Percentiles rank a stretch among this genome's conserved stretches.
These are phyloP conservation scores for Gopherus flavomarginatus DNA, from an alignment of 2,113 vertebrate genomes.

Conservation along the genomic window DNA sequence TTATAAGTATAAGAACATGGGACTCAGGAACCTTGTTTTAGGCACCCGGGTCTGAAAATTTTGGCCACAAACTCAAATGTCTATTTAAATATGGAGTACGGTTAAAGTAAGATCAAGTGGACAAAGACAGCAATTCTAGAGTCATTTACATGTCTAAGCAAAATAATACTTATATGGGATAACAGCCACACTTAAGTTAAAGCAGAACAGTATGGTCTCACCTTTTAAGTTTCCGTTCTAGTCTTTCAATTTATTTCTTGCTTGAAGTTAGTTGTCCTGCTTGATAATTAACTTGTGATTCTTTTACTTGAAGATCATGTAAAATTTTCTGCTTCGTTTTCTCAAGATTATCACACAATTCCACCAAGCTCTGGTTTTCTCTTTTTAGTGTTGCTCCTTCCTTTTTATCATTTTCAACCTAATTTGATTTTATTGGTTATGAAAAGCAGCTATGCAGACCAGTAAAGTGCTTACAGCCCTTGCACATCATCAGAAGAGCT, in stretches of 20 bases:
- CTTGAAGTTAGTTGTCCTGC: conserved; percentile 89
- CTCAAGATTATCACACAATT: conserved; percentile 90
- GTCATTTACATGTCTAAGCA: background rate
- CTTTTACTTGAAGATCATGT: conserved; percentile 91
- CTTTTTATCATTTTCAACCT: conserved; percentile 79
- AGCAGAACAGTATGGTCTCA: conserved; percentile 49
- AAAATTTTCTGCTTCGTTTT: conserved; percentile 87
- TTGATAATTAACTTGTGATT: conserved; percentile 90
- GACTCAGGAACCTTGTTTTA: background rate
- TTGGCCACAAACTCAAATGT: background rate
- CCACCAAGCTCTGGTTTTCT: conserved; percentile 90
- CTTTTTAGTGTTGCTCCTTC: conserved; percentile 87
- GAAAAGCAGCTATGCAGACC: too few relatives aligned
- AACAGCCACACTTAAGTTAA: background rate
- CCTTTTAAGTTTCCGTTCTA: conserved; percentile 94
- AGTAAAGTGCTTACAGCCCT: background rate
- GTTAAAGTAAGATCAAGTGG: too few relatives aligned
- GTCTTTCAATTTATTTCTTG: conserved; percentile 88
- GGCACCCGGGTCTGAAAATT: background rate
- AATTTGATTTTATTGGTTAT: too few relatives aligned
- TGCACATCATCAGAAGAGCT: background rate
- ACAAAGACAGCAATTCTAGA: too few relatives aligned
- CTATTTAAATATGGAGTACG: background rate
- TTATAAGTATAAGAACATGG: background rate
- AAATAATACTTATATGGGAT: background rate